These are phyloP conservation scores for Spinibarbus caldwelli DNA, from an alignment of 2,797 vertebrate genomes.

Conservation along the genomic window DNA sequence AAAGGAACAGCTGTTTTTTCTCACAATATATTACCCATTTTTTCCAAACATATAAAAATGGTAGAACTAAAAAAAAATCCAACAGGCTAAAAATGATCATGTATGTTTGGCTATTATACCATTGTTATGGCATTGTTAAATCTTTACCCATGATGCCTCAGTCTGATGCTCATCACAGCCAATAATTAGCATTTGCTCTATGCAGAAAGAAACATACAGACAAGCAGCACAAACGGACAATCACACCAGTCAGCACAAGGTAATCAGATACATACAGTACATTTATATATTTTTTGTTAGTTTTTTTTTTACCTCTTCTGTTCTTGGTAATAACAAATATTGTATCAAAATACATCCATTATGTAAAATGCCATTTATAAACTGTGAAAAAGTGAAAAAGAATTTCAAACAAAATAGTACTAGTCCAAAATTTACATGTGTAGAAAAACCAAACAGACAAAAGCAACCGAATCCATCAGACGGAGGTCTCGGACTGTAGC, in stretches of 20 bases:
- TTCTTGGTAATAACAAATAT: slow-evolving; percentile 50
- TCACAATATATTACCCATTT: slow-evolving; percentile 7
- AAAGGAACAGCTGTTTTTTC: slow-evolving; percentile 7
- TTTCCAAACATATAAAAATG: background rate
- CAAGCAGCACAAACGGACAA: slow-evolving; percentile 47
- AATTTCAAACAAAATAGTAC: slow-evolving; percentile 49
- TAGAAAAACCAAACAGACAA: slow-evolving; percentile 69
- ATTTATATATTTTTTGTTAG: slow-evolving; percentile 25
- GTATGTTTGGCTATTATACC: background rate
- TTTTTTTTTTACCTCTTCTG: slow-evolving; percentile 25
- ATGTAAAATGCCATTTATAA: slow-evolving; percentile 53
- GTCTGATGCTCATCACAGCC: background rate
- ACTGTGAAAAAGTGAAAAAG: slow-evolving; percentile 56
- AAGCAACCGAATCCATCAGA: slow-evolving; percentile 70
- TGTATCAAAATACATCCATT: slow-evolving; percentile 59
- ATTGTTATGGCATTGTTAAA: background rate
- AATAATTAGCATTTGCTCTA: slow-evolving; percentile 27
- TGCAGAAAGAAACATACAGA: slow-evolving; percentile 33
- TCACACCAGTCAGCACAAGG: slow-evolving; percentile 45
- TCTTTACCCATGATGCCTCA: slow-evolving; percentile 1
- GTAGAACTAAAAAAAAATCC: background rate
- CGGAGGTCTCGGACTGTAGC: slow-evolving; percentile 95
- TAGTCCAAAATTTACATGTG: slow-evolving; percentile 58
- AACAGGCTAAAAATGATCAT: slow-evolving; percentile 10
- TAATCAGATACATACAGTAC: slow-evolving; percentile 28